A percentile compares a stretch with the other conserved stretches of the same genome.
These are phyloP conservation scores for Gryon sp. DNA, from an alignment of 1,140 invertebrate genomes.

Conservation along the genomic window DNA sequence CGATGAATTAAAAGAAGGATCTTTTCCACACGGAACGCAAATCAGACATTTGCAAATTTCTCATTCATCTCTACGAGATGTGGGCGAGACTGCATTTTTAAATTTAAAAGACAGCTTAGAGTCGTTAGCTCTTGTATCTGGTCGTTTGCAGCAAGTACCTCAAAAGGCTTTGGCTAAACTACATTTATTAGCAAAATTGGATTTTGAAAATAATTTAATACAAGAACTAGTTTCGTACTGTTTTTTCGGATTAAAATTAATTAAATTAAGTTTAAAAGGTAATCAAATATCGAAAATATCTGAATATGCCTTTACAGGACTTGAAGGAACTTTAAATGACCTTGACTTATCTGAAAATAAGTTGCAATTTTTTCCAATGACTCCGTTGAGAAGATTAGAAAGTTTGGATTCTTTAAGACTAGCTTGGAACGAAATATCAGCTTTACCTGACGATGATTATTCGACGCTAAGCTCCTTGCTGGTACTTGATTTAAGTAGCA, in stretches of 20 bases:
- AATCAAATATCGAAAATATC: constrained; percentile 88
- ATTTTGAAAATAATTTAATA: constrained; percentile 92
- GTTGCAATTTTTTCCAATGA: constrained; percentile 88
- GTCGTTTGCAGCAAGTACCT: constrained; percentile 88
- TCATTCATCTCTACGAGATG: constrained; percentile 86
- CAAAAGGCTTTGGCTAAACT: constrained; percentile 89
- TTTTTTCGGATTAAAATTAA: constrained; percentile 90
- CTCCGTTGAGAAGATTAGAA: constrained; percentile 86
- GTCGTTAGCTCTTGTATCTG: constrained; percentile 89
- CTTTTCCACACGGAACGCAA: constrained; percentile 85
- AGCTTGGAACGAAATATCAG: constrained; percentile 90
- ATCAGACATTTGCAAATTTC: constrained; percentile 90
- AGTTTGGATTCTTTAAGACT: constrained; percentile 86
- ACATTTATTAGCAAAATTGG: constrained; percentile 86
- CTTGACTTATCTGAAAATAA: constrained; percentile 93
- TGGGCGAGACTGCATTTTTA: constrained; percentile 87
- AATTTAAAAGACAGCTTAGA: constrained; percentile 88
- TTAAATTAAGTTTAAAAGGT: constrained; percentile 90
- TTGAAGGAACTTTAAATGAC: constrained; percentile 89
- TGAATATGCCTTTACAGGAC: constrained; percentile 90
- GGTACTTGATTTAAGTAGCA: constrained; percentile 91
- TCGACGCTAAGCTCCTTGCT: constrained; percentile 86
- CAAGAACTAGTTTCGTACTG: constrained; percentile 90
- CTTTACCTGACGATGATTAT: constrained; percentile 85
- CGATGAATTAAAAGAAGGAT: constrained; percentile 84